Evolutionary conservation across 2,888 invertebrate species (phyloP).

Genomic region (Stegophylla sp.): DNA sequence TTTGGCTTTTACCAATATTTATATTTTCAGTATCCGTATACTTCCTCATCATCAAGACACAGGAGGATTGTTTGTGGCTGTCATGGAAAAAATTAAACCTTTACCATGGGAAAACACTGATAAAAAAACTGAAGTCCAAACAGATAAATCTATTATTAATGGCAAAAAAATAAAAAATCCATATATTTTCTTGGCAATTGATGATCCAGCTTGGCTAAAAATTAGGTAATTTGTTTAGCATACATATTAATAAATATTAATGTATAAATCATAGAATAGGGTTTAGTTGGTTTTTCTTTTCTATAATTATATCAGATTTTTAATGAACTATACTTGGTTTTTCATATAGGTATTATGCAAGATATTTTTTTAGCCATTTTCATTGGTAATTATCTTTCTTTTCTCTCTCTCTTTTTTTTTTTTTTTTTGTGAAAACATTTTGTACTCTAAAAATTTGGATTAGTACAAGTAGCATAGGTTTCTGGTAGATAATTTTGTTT

Average conservation of each 20-base stretch:
- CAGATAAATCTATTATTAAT: conserved; percentile 63
- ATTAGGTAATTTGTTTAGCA: conserved; percentile 70
- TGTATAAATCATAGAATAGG: too few species aligned
- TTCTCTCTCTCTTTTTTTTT: too few species aligned
- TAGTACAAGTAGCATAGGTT: too few species aligned
- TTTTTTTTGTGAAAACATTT: too few species aligned
- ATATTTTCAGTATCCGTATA: conserved; percentile 79
- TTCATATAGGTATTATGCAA: too few species aligned
- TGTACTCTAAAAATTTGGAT: too few species aligned
- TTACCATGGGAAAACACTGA: conserved; percentile 72
- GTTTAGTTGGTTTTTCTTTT: too few species aligned
- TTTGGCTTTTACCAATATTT: not conserved
- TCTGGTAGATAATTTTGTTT: too few species aligned
- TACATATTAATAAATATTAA: too few species aligned
- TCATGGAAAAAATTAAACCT: conserved; percentile 80
- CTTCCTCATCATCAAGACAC: conserved; percentile 97
- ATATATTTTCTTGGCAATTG: conserved; percentile 86
- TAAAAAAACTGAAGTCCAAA: conserved; percentile 55
- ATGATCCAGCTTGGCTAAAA: conserved; percentile 83
- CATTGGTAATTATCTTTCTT: too few species aligned
- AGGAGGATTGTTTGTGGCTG: conserved; percentile 97
- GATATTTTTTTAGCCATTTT: not conserved
- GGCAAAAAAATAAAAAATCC: conserved; percentile 75
- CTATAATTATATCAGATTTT: too few species aligned
- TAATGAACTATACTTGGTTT: too few species aligned